These are phyloP conservation scores for Pseudonaja textilis DNA, from an alignment of 2,113 vertebrate genomes.

Conservation along the genomic window DNA sequence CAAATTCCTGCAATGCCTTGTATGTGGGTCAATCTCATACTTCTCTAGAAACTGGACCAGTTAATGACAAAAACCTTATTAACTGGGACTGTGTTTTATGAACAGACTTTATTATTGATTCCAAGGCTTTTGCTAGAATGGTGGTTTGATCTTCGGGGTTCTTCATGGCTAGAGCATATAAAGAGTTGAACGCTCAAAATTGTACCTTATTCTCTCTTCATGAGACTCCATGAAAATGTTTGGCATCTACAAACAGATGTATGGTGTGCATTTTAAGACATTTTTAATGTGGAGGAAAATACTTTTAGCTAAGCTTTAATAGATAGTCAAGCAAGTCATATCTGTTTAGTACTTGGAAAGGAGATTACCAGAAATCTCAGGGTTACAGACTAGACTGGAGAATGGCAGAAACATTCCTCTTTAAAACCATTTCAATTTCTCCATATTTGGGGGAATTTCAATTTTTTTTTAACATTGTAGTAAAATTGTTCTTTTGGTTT, in stretches of 20 bases:
- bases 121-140: not conserved
- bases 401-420: not conserved
- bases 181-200: not conserved
- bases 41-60: not conserved
- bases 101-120: not conserved
- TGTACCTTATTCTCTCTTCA: not conserved
- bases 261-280: not conserved
- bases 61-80: not conserved
- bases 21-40: not conserved
- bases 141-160: not conserved
- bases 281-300: not conserved
- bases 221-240: not conserved
- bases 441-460: not conserved
- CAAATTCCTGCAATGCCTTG: not conserved
- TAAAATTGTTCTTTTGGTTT: not conserved
- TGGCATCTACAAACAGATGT: not conserved
- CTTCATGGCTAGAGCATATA: not conserved
- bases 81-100: not conserved
- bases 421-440: not conserved
- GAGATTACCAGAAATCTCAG: not conserved
- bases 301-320: not conserved
- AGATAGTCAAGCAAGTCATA: not conserved
- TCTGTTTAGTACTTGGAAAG: not conserved
- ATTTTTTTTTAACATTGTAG: not conserved
- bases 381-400: not conserved